Base-by-base conservation (phyloP, 2,797 vertebrate genomes). In the Varecia variegata region DNA sequence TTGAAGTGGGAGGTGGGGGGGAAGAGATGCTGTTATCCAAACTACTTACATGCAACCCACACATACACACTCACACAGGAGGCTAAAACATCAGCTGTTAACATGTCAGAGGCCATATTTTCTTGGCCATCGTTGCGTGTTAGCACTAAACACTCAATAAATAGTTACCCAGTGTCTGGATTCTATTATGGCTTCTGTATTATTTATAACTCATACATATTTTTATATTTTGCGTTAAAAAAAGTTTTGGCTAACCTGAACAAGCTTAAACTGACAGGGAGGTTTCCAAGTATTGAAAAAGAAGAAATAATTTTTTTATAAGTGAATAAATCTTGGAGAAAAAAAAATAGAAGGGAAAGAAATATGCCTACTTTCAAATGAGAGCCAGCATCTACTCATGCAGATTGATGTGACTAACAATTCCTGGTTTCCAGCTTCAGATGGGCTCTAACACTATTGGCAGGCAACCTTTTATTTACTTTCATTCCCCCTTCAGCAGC, bases 171-270 rank as follows among this genome's bases (percentile, higher is more conserved):
- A 62, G 56, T 5, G 2, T 92, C 80, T 96, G 84, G 32, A 93
- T 67, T 93, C 52, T 52, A 38, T 58, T 88, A 90, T 0, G 54
- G 67, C 71, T 54, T 92, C 88, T 71, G 50, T 32, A 50, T 43
- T 90, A 90, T 86, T 93, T 94, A 43, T 91, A 92, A 85, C 20
- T 85, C 71, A 85, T 35, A 80, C 47, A 32, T 30, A 76, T 76
- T 94, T 95, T 94, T 67, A 18, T 62, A 91, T 83, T 92, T 85
- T 76, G 96, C 45, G 82, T 60, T 40, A 15, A 67, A 88, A 92
- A 40, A 54, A 79, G 58, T 56, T 32, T 32, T 67, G 71, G 71
- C 81, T 87, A 93, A 83, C 27, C 14, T 90, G 77, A 95, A 92
- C 77, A 94, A 94, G 67, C 30, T 76, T 93, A 76, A 93, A 40